Evolutionary conservation across 1,140 invertebrate genomes (phyloP), one percentile per base, ranked within the genome.

Genomic region (Nephotettix cincticeps): DNA sequence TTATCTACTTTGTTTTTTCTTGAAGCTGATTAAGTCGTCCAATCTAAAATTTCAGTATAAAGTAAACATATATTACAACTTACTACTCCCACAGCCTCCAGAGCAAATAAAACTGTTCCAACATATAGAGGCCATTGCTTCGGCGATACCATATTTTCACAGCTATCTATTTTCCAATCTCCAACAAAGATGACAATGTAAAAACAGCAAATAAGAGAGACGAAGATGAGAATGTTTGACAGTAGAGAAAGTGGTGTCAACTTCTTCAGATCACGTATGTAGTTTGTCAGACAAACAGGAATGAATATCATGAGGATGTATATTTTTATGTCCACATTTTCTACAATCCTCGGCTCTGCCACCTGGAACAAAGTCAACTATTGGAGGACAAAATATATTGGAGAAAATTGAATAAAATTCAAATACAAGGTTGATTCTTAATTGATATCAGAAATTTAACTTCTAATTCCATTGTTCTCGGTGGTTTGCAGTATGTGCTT

Each of bases 201-300:
- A 23, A 61, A 27, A 11, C 21, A 27, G n/a, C 21, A 61, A 6
- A 25, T 9, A 9, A 61, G 56, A 27, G 56, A 92, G 76, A 93
- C 83, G 54, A 80, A 77, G 69, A 63, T 70, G 71, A 70, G 68
- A 71, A 70, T 27, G 67, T 94, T 94, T 19, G 93, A 93, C 36
- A 91, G 76, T 0, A 89, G 87, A 1, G 91, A 92, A 71, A 91
- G 86, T 0, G 90, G 89, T 0, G 91, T 88, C 73, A 95, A 79
- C 32, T 86, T 85, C 78, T 93, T 92, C 1, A 94, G 80, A 76
- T 92, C 91, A 63, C 86, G 85, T 54, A 89, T 58, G 51, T 88
- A 89, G 78, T 90, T 92, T 25, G 93, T 84, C 0, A 91, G 73
- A 66, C 93, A 87, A 54, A 93, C 79, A 0, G 91, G 88, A 3